phyloP scores from a whole-genome alignment of 2,113 vertebrate genomes.

The Tetraodon nigroviridis region DNA sequence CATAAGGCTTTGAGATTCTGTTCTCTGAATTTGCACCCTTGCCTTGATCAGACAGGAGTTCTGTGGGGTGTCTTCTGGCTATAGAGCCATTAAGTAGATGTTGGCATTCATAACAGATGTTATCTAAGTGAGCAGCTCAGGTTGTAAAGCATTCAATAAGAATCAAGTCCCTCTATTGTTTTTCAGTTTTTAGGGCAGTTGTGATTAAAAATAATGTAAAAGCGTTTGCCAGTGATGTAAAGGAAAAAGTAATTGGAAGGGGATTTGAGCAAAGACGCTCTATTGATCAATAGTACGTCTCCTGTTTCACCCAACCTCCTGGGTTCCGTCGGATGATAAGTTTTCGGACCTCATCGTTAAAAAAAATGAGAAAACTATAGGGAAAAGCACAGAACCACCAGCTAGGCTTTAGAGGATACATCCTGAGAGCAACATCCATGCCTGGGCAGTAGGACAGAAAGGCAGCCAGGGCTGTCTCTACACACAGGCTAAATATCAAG shows the following conservation, averaged over 20 bases:
- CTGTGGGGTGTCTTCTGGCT: background rate
- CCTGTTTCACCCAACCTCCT: slow-evolving; percentile 86
- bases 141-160: background rate
- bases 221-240: slow-evolving; percentile 61
- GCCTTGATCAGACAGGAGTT: background rate
- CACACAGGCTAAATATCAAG: slow-evolving; percentile 77
- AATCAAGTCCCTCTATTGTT: slow-evolving; percentile 63
- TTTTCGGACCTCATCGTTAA: slow-evolving; percentile 90
- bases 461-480: slow-evolving; percentile 75
- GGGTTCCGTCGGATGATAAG: slow-evolving; percentile 88
- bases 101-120: background rate
- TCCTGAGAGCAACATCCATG: slow-evolving; percentile 79
- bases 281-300: slow-evolving; percentile 82
- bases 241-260: slow-evolving; percentile 64
- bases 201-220: slow-evolving; percentile 73
- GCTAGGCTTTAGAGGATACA: slow-evolving; percentile 80
- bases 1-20: background rate
- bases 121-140: background rate
- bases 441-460: slow-evolving; percentile 78
- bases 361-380: slow-evolving; percentile 93
- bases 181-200: slow-evolving; percentile 72
- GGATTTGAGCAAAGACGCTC: slow-evolving; percentile 62
- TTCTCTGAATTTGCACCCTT: background rate
- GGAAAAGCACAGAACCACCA: slow-evolving; percentile 97
- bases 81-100: background rate